phyloP scores from a whole-genome alignment of 2,113 vertebrate genomes.

The Bothrops jararaca region DNA sequence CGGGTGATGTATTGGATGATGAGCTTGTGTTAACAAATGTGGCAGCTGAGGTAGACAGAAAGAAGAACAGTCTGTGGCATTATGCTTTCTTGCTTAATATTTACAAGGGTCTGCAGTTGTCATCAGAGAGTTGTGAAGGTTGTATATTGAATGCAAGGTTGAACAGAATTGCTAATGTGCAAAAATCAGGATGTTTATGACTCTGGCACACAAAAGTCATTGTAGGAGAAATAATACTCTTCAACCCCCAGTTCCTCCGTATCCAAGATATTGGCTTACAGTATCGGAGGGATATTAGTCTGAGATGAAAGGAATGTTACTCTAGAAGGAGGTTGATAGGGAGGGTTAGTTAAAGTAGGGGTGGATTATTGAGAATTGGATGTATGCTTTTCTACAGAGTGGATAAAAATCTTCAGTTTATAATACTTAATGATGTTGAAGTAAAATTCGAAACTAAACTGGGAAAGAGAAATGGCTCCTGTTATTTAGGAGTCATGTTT shows the following conservation, averaged over 20 bases:
- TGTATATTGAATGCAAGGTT: not conserved
- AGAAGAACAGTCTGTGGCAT: not conserved
- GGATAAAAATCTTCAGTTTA: no score
- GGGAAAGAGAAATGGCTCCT: no score
- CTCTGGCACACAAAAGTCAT: not conserved
- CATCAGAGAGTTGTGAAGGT: not conserved
- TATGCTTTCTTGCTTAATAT: not conserved
- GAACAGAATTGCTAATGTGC: not conserved
- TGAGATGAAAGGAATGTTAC: not conserved
- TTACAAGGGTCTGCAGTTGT: fast-evolving
- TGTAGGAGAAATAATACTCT: not conserved
- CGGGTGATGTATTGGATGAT: not conserved
- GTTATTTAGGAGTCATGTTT: no score
- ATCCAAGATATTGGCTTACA: not conserved
- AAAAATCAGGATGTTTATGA: not conserved
- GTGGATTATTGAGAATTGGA: no score
- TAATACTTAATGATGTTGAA: no score
- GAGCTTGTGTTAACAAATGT: slow-evolving; percentile 8
- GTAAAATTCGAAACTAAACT: no score
- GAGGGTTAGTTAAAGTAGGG: no score
- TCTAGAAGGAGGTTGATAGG: not conserved
- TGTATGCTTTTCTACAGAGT: no score
- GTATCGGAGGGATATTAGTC: not conserved
- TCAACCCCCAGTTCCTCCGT: not conserved
- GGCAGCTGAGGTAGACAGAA: not conserved